A percentile compares a stretch with the other conserved stretches of the same genome.
These are phyloP conservation scores for Apteryx mantelli DNA, from an alignment of 2,113 vertebrate genomes.

Conservation along the genomic window DNA sequence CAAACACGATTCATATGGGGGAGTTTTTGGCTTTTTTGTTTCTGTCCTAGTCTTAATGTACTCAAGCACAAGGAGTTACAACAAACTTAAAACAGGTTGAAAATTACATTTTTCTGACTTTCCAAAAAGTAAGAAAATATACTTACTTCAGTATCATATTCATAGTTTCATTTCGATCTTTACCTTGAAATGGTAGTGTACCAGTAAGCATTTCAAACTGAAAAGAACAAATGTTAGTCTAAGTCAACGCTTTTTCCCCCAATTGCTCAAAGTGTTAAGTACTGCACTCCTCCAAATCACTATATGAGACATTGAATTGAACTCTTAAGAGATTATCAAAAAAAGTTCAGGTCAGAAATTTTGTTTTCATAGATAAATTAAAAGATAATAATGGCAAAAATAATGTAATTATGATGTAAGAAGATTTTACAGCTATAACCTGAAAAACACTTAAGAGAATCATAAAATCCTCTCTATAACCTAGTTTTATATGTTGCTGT, in stretches of 20 bases:
- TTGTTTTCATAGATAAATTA: neutral
- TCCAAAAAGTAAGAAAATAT: neutral
- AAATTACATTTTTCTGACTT: neutral
- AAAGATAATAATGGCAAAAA: accelerated
- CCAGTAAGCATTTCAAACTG: constrained; percentile 98
- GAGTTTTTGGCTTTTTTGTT: neutral
- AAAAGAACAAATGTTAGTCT: constrained; percentile 63
- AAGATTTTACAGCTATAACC: neutral
- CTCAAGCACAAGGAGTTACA: neutral
- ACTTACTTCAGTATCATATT: constrained; percentile 99
- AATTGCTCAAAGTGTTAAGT: neutral
- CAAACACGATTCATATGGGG: neutral
- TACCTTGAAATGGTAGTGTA: constrained; percentile 96
- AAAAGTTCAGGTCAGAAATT: neutral
- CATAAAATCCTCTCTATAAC: neutral
- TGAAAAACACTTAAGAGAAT: neutral
- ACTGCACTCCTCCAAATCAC: neutral
- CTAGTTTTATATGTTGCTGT: neutral
- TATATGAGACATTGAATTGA: neutral
- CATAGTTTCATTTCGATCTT: constrained; percentile 98
- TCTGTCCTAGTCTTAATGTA: neutral
- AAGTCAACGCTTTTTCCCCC: constrained; percentile 30
- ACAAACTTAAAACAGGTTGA: neutral
- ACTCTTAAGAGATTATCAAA: neutral
- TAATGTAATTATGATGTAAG: neutral